Conservation (phyloP, 2,113 vertebrate species). For the Laticauda colubrina region DNA sequence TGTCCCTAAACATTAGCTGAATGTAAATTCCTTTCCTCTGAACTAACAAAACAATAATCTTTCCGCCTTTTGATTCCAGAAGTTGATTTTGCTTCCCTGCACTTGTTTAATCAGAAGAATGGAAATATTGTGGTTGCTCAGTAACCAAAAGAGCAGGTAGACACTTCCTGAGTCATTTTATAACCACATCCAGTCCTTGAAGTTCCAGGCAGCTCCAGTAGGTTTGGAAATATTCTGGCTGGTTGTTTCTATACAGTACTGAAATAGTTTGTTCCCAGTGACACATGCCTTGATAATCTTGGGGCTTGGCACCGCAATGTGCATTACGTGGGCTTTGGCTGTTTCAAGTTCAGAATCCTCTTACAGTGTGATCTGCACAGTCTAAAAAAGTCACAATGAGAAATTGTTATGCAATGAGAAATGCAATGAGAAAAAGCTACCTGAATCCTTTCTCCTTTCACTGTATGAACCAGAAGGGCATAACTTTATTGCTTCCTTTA, state of each 20-base stretch:
- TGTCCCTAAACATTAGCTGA: neutral
- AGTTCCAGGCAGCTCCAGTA: neutral
- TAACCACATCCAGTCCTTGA: neutral
- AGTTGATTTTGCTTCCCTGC: neutral
- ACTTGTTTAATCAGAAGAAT: neutral
- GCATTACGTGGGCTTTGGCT: neutral
- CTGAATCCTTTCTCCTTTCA: neutral
- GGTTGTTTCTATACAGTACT: neutral
- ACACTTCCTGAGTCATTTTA: neutral
- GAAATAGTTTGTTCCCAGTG: neutral
- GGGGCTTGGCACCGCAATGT: neutral
- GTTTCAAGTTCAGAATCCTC: neutral
- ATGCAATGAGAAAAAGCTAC: neutral
- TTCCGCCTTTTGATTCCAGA: neutral
- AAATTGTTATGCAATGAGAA: too few species aligned
- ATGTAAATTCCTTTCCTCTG: neutral
- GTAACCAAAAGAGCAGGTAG: neutral
- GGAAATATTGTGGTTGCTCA: neutral
- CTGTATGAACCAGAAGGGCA: neutral
- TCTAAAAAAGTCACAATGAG: neutral
- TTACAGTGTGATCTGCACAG: neutral
- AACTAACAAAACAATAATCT: neutral
- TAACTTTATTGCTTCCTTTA: neutral
- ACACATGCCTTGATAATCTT: neutral
- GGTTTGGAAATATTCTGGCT: neutral